phyloP scores from a whole-genome alignment of 2,888 invertebrate genomes.

The Catocala nupta region DNA sequence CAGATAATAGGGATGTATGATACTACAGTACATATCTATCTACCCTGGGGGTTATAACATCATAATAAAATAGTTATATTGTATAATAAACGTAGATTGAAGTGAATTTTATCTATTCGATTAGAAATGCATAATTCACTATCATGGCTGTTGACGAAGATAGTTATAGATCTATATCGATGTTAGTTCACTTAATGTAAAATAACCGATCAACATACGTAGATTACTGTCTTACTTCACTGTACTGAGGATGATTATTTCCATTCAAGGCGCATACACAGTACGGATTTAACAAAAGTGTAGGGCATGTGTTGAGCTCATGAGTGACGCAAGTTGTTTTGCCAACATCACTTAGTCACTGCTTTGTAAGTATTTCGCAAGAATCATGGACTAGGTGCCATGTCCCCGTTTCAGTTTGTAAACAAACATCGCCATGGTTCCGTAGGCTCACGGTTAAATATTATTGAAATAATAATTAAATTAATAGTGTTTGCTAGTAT shows the following conservation, averaged over 20 bases:
- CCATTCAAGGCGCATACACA: slow-evolving; percentile 24
- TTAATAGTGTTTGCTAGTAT: background rate
- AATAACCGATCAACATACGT: too few species aligned
- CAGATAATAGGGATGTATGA: too few species aligned
- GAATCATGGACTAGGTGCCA: slow-evolving; percentile 62
- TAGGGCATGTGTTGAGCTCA: slow-evolving; percentile 38
- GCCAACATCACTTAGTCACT: slow-evolving; percentile 76
- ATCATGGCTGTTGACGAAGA: too few species aligned
- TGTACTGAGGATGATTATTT: slow-evolving; percentile 27
- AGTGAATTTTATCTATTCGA: too few species aligned
- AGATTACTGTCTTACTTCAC: background rate
- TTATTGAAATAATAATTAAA: too few species aligned
- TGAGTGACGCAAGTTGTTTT: slow-evolving; percentile 80
- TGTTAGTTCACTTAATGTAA: too few species aligned
- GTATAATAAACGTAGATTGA: too few species aligned
- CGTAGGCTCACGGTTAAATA: slow-evolving; percentile 22
- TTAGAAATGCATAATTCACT: too few species aligned
- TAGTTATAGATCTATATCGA: too few species aligned
- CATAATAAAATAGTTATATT: too few species aligned
- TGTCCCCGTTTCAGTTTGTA: slow-evolving; percentile 76
- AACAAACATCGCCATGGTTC: slow-evolving; percentile 64
- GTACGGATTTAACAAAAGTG: slow-evolving; percentile 33
- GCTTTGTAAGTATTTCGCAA: slow-evolving; percentile 73
- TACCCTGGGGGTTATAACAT: too few species aligned
- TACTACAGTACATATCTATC: too few species aligned